Conservation (phyloP, 2,113 vertebrate genomes). For the Cervus canadensis region DNA sequence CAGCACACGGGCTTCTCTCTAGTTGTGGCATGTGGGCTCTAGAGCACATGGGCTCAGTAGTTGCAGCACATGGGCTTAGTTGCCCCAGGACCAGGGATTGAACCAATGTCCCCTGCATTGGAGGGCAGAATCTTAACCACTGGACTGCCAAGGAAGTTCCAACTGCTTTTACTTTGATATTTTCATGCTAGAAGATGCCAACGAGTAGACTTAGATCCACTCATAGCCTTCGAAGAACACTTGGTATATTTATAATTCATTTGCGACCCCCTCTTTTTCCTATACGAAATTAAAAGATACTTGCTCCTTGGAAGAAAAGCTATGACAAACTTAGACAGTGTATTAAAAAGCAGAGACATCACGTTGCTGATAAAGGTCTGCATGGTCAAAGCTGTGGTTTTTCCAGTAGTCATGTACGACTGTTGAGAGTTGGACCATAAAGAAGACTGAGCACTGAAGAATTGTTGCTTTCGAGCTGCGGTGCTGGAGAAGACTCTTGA, state of each 20-base stretch:
- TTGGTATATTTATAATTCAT: not conserved
- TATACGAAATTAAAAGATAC: not conserved
- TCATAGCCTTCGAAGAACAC: not conserved
- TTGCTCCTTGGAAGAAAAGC: not conserved
- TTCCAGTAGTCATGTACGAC: not conserved
- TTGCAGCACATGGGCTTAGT: not conserved
- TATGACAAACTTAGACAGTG: not conserved
- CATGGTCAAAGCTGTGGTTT: not conserved
- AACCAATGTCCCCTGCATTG: not conserved
- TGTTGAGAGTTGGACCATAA: not conserved
- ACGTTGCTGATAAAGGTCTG: not conserved
- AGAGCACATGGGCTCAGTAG: not conserved
- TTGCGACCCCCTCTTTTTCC: not conserved
- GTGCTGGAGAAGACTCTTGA: not conserved
- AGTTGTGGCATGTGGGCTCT: not conserved
- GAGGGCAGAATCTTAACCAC: not conserved
- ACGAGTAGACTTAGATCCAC: not conserved
- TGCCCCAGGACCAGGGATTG: not conserved
- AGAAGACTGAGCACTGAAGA: not conserved
- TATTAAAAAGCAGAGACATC: not conserved
- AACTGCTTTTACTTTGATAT: not conserved
- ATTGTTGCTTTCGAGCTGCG: not conserved
- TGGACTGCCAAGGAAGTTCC: not conserved
- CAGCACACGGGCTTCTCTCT: not conserved
- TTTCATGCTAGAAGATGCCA: not conserved